Evolutionary conservation across 2,797 vertebrate species (phyloP), one percentile per base, ranked within the genome.

Genomic region (Hippocampus kuda): DNA sequence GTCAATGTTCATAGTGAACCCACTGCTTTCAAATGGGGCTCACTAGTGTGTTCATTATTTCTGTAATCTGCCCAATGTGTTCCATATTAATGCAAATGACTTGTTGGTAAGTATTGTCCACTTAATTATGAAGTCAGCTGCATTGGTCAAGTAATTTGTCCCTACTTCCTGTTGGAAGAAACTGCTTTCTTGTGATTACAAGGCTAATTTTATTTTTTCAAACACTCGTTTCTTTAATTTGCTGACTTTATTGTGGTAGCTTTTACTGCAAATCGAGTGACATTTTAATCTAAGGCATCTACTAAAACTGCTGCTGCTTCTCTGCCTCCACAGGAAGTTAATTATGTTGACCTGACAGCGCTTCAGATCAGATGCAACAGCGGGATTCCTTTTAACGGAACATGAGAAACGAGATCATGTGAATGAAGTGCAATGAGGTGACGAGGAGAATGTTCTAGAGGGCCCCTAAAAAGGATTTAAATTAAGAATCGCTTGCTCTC

Each of bases 1-100:
- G 81, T 84, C 51, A 82, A 74, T 74, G 79, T 66, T 79, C 77
- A 73, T 80, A 46, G 77, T 83, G 70, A 78, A 77, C 81, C 13
- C 7, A 73, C 71, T 66, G 53, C 79, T 66, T 80, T 83, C 48
- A 70, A 69, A 71, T 75, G 66, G 75, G 79, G 77, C 80, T 78
- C 77, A 77, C 72, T 66, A 63, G 48, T 66, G 66, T 83, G 72
- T 78, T 75, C 67, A 69, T 72, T 77, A 82, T 75, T 73, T 75
- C 7, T 16, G 46, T 80, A 72, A 42, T 66, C 56, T 79, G 68
- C 83, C 65, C 46, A 68, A 73, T 78, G 75, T 83, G 74, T 82
- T 74, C 71, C 24, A 2, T 71, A 76, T 75, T 70, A 73, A 75
- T 75, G 63, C 68, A 66, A 34, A 79, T 48, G 64, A 77, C 20